These are phyloP conservation scores for Rhipidura dahli DNA, from an alignment of 2,113 vertebrate species.

Conservation along the genomic window DNA sequence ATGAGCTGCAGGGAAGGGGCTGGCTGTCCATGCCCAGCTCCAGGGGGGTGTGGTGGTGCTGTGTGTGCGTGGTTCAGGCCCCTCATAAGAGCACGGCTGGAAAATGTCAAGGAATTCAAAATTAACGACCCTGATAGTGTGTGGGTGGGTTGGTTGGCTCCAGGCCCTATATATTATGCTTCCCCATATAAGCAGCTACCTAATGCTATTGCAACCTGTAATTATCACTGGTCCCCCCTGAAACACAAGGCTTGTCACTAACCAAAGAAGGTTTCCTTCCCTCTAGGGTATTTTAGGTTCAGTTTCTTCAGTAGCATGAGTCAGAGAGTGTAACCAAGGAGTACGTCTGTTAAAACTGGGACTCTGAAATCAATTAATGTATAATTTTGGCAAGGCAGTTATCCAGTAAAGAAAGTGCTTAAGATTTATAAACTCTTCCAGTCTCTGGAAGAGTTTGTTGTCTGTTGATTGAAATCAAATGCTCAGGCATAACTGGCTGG, in stretches of 20 bases:
- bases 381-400: not conserved
- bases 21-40: not conserved
- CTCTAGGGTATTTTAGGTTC: not conserved
- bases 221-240: not conserved
- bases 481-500: not conserved
- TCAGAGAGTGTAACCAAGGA: not conserved
- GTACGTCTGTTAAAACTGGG: not conserved
- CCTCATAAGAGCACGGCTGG: not conserved
- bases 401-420: not conserved
- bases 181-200: not conserved
- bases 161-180: not conserved
- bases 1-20: not conserved
- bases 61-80: not conserved
- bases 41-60: not conserved
- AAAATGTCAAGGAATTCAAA: not conserved
- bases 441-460: not conserved
- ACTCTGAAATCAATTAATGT: not conserved
- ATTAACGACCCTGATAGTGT: not conserved
- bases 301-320: not conserved
- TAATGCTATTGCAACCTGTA: not conserved
- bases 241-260: not conserved
- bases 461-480: constrained; percentile 34
- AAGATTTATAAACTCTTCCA: not conserved
- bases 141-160: not conserved
- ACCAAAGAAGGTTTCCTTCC: not conserved